Evolutionary conservation across 2,113 vertebrate species (phyloP).

Genomic region (Ceyx margarethae): DNA sequence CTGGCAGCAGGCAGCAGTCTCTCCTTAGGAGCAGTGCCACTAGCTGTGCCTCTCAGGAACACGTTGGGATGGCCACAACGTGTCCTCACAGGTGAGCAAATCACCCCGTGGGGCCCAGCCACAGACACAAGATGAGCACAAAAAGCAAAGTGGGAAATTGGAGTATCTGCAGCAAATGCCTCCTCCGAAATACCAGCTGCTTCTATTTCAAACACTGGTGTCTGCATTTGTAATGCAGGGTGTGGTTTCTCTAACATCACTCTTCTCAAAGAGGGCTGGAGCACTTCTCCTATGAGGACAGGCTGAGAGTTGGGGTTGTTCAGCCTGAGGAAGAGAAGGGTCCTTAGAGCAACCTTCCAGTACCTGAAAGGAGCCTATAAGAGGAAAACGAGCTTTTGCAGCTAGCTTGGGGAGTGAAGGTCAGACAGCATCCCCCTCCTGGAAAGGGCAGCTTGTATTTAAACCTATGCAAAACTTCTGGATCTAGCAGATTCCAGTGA

Average conservation of each 20-base stretch:
- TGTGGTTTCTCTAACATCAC: not conserved
- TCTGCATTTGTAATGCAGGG: accelerated
- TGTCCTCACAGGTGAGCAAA: accelerated
- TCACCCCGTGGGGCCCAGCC: not conserved
- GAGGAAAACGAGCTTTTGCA: not conserved
- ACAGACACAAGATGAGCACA: not conserved
- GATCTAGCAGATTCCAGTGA: not conserved
- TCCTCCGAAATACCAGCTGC: not conserved
- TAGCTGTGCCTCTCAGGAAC: not conserved
- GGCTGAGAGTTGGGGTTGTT: too few relatives aligned
- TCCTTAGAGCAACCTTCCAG: too few relatives aligned
- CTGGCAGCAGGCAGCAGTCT: not conserved
- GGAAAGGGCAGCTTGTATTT: not conserved
- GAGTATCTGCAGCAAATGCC: not conserved
- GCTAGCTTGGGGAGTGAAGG: not conserved
- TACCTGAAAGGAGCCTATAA: too few relatives aligned
- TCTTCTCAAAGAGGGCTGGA: not conserved
- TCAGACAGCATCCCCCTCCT: not conserved
- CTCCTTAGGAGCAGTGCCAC: not conserved
- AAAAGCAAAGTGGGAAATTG: not conserved
- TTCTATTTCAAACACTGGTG: not conserved
- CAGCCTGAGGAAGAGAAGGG: too few relatives aligned
- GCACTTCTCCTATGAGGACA: too few relatives aligned
- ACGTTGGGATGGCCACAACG: not conserved
- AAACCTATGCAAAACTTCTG: not conserved